phyloP scores from a whole-genome alignment of 1,140 invertebrate genomes.

The Zaprionus ghesquierei region DNA sequence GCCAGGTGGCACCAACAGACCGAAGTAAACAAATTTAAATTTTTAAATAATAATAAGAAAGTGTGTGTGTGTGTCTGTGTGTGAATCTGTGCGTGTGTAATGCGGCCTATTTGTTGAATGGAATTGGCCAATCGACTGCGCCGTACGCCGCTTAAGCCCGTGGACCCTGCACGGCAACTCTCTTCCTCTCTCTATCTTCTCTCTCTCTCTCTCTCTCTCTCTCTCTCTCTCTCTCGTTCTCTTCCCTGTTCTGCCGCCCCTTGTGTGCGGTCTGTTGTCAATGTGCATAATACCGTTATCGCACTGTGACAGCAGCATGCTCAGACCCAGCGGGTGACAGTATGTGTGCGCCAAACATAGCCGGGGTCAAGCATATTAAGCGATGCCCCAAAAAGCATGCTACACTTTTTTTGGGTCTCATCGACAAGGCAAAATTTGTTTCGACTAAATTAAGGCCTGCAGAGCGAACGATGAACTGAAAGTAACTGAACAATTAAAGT shows the following conservation, averaged over 20 bases:
- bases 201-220: not conserved
- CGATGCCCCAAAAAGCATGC: conserved; percentile 44
- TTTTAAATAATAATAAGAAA: conserved; percentile 8
- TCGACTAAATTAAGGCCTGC: conserved; percentile 1
- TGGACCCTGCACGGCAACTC: not conserved
- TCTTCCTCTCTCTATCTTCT: not conserved
- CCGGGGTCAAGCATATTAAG: conserved; percentile 57
- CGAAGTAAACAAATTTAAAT: conserved; percentile 7
- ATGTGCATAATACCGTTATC: conserved; percentile 78
- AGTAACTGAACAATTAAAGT: not conserved
- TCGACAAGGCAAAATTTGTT: not conserved
- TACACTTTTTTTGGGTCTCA: conserved; percentile 18
- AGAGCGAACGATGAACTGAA: not conserved
- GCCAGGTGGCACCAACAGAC: conserved; percentile 1
- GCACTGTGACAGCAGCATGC: conserved; percentile 62
- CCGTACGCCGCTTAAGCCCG: not conserved
- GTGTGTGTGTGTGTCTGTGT: not conserved
- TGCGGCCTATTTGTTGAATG: conserved; percentile 44
- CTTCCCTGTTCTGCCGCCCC: not conserved
- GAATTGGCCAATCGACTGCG: conserved; percentile 33
- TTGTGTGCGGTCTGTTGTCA: conserved; percentile 57
- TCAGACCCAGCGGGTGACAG: not conserved
- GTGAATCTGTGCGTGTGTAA: conserved; percentile 5
- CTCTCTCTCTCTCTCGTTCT: not conserved
- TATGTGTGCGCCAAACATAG: conserved; percentile 21